These are phyloP conservation scores for Graptemys geographica DNA, from an alignment of 2,797 vertebrate species.

Conservation along the genomic window DNA sequence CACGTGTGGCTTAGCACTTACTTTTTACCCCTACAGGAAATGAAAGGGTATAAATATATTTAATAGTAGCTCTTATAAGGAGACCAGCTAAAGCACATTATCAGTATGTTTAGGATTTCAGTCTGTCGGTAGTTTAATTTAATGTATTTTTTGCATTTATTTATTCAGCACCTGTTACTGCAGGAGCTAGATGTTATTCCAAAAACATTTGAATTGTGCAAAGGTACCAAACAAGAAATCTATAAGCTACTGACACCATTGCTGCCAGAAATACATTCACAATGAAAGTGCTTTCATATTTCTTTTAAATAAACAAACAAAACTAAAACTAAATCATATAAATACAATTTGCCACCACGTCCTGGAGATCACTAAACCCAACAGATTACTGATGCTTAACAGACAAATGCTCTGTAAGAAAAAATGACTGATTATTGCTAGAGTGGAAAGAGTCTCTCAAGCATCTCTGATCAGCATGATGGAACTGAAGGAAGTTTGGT, in stretches of 20 bases:
- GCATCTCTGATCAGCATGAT: background rate
- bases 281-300: background rate
- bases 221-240: background rate
- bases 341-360: background rate
- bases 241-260: background rate
- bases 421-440: too few relatives aligned
- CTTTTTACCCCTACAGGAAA: background rate
- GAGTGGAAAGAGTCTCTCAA: too few relatives aligned
- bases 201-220: background rate
- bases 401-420: too few relatives aligned
- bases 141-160: background rate
- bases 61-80: background rate
- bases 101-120: background rate
- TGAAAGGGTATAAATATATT: background rate
- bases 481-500: background rate
- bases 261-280: background rate
- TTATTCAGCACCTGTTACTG: background rate
- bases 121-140: background rate
- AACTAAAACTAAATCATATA: background rate
- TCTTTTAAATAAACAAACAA: background rate
- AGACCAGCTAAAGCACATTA: background rate
- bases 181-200: background rate
- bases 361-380: background rate
- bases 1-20: fast-evolving
- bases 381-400: too few relatives aligned